phyloP scores from a whole-genome alignment of 2,888 invertebrate genomes.

The Leptinotarsa haldemani region DNA sequence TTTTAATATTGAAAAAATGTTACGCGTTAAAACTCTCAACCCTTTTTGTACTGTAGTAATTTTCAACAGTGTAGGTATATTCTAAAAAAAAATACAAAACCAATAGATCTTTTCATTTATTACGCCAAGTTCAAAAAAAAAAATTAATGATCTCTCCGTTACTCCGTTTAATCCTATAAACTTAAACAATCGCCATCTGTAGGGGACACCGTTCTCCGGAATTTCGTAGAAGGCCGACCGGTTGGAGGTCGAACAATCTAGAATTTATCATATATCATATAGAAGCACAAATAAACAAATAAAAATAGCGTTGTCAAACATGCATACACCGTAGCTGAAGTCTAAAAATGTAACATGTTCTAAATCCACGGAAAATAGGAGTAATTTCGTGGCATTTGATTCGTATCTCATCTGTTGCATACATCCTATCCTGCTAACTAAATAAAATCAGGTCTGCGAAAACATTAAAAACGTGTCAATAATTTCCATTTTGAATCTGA shows the following conservation, averaged over 20 bases:
- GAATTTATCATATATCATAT: constrained; percentile 5
- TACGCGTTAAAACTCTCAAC: too few species aligned
- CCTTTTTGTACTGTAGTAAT: too few species aligned
- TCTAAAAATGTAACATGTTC: neutral
- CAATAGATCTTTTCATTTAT: too few species aligned
- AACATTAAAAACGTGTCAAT: constrained; percentile 2
- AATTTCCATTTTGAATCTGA: neutral
- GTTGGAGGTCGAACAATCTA: constrained; percentile 25
- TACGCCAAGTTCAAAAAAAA: neutral
- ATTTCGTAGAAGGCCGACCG: constrained; percentile 19
- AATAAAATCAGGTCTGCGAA: constrained; percentile 3
- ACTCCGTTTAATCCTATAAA: neutral
- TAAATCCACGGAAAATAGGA: neutral
- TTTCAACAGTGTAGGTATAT: too few species aligned
- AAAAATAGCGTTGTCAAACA: neutral
- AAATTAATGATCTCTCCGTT: neutral
- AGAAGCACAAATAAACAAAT: neutral
- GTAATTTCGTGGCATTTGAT: too few species aligned
- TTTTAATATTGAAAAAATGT: too few species aligned
- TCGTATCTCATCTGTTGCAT: too few species aligned
- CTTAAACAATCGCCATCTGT: constrained; percentile 22
- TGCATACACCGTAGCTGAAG: neutral
- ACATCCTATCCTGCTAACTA: too few species aligned
- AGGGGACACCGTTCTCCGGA: neutral
- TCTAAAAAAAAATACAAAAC: too few species aligned